A percentile compares a stretch with the other conserved stretches of the same genome.
These are phyloP conservation scores for Arctia plantaginis DNA, from an alignment of 2,888 invertebrate genomes.

Conservation along the genomic window DNA sequence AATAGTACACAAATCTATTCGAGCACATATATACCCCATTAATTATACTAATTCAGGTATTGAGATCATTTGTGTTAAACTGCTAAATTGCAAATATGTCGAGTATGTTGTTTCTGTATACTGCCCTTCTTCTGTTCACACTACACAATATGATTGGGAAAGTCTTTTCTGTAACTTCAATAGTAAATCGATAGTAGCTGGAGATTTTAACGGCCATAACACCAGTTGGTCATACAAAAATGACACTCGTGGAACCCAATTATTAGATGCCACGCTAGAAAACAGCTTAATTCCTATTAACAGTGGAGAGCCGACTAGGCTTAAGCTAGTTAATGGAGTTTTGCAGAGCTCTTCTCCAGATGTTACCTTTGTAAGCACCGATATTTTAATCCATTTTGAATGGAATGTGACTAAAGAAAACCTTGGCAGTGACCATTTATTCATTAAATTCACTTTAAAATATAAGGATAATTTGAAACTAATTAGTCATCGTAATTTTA, in stretches of 20 bases:
- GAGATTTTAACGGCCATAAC: not conserved
- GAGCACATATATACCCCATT: not conserved
- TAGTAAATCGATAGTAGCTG: not conserved
- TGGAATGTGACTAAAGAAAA: not conserved
- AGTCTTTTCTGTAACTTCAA: not conserved
- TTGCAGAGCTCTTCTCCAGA: not conserved
- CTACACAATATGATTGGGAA: conserved; percentile 2
- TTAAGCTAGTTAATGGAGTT: not conserved
- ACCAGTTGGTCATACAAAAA: not conserved
- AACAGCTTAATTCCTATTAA: not conserved
- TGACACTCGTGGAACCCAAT: not conserved
- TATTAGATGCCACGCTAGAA: not conserved
- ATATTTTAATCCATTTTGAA: not conserved
- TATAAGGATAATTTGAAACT: too few species aligned
- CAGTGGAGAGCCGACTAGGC: not conserved
- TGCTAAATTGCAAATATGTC: not conserved
- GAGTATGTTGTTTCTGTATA: not conserved
- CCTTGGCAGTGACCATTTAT: not conserved
- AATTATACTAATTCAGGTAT: not conserved
- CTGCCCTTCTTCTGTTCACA: not conserved
- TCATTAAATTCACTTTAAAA: not conserved
- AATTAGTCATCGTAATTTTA: too few species aligned
- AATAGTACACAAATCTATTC: not conserved
- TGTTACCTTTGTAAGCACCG: not conserved
- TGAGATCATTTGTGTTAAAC: too few species aligned